Evolutionary conservation across 2,797 vertebrate genomes (phyloP), one percentile per base, ranked within the genome.

Genomic region (Xyrichtys novacula): DNA sequence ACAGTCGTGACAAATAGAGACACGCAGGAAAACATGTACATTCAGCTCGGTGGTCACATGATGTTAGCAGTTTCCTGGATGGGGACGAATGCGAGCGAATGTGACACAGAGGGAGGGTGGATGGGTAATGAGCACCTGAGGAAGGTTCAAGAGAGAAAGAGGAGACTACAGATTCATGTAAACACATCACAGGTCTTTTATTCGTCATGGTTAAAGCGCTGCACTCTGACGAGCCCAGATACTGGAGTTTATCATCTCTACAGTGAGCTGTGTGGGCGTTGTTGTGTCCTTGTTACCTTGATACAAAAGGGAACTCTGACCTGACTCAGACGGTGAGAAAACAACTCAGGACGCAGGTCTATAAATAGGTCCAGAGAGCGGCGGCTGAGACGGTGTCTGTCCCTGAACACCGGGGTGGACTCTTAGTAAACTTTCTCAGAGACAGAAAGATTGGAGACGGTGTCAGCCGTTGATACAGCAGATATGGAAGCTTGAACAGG

Each of bases 291-390:
- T 32, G 48, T 11, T 16, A 9, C 43, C 31, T 64, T 25, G 42
- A 32, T 23, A 40, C 19, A 46, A 29, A 23, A 19, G 28, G 57
- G 67, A 64, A 73, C 64, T 71, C 54, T 77, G 73, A 70, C 52
- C 54, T 25, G 28, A 49, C 36, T 60, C 49, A 25, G 47, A 67
- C 65, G 39, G 52, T 0, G 25, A 73, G 31, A 20, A 57, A 57
- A 43, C 50, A 49, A 65, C 65, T 58, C 62, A 69, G 39, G 56
- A 46, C 47, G 52, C 56, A 29, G 29, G 14, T 83, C 78, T 58
- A 66, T 81, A 88, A 87, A 83, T 77, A 87, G 72, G 60, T 66
- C 25, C 0, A 6, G 40, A 25, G 44, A 12, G 23, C 44, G 22
- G 40, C 34, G 44, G 49, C 38, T 32, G 47, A 44, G 3, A n/a